These are phyloP conservation scores for Ptychochromis oligacanthus DNA, from an alignment of 2,113 vertebrate species.

Conservation along the genomic window DNA sequence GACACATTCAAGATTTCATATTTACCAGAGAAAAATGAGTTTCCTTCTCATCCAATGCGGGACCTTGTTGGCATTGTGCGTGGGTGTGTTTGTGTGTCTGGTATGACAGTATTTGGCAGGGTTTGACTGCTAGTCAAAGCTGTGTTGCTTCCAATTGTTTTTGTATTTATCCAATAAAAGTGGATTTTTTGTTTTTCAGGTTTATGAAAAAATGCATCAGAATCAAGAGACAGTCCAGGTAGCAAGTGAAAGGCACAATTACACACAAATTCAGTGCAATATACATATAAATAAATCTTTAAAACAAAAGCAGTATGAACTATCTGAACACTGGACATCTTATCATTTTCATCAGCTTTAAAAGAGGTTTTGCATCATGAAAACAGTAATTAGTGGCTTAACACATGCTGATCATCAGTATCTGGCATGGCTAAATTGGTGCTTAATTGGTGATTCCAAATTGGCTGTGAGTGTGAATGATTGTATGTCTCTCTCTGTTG, in stretches of 20 bases:
- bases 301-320: background rate
- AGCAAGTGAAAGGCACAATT: background rate
- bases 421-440: background rate
- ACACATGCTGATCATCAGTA: background rate
- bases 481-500: background rate
- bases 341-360: background rate
- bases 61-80: slow-evolving; percentile 16
- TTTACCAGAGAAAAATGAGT: slow-evolving; percentile 49
- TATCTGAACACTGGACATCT: background rate
- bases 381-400: background rate
- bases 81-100: background rate
- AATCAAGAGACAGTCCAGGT: background rate
- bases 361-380: background rate
- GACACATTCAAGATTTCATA: slow-evolving; percentile 57
- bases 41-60: slow-evolving; percentile 7
- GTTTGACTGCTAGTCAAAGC: background rate
- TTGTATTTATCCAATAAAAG: background rate
- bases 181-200: background rate
- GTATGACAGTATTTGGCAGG: background rate
- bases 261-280: fast-evolving
- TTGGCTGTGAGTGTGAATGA: background rate
- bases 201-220: background rate
- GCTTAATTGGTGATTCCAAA: background rate
- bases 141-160: background rate
- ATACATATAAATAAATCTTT: background rate